Evolutionary conservation across 2,888 invertebrate genomes (phyloP).

Genomic region (Platycheirus albimanus): DNA sequence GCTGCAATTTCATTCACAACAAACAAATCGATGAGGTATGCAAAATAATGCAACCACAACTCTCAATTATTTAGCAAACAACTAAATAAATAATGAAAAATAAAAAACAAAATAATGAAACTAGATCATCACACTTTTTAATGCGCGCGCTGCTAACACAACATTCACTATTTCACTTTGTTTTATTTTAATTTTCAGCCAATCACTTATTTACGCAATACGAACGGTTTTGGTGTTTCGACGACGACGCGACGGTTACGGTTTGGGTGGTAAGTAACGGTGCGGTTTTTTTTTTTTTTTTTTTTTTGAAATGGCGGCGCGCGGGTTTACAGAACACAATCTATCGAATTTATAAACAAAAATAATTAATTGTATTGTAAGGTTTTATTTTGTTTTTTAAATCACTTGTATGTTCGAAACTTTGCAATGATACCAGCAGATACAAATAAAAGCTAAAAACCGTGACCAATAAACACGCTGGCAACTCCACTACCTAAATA

Average conservation of each 20-base stretch:
- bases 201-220: constrained; percentile 72
- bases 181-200: constrained; percentile 70
- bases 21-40: constrained; percentile 49
- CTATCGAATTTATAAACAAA: background rate
- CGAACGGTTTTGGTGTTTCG: constrained; percentile 16
- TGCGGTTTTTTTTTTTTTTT: background rate
- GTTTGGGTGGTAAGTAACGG: constrained; percentile 12
- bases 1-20: constrained; percentile 25
- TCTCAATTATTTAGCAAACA: constrained; percentile 43
- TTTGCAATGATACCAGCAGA: background rate
- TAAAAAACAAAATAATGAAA: constrained; percentile 49
- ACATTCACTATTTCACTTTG: constrained; percentile 71
- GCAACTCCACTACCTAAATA: constrained; percentile 6
- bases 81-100: constrained; percentile 35
- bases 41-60: constrained; percentile 31
- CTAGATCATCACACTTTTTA: constrained; percentile 66
- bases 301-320: too few relatives aligned
- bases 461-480: constrained; percentile 23
- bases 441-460: constrained; percentile 5
- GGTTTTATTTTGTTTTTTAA: background rate
- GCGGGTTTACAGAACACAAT: background rate
- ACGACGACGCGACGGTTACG: too few relatives aligned
- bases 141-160: constrained; percentile 37
- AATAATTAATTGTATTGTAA: constrained; percentile 8
- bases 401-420: background rate